Evolutionary conservation across 2,888 invertebrate genomes (phyloP).

Genomic region (Vanessa cardui): DNA sequence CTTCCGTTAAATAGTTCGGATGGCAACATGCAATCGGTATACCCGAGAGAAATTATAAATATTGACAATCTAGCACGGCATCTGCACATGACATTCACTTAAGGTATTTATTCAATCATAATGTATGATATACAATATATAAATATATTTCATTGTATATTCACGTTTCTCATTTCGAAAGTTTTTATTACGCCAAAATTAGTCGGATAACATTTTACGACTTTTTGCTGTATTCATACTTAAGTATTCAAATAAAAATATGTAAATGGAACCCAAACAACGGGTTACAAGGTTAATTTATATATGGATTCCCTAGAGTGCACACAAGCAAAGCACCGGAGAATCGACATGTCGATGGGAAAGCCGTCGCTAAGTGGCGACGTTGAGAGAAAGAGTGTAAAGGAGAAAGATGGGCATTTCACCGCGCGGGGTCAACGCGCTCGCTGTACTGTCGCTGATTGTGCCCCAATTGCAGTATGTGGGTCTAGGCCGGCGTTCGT

Average conservation of each 20-base stretch:
- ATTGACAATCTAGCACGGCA: slow-evolving; percentile 44
- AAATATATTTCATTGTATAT: not conserved
- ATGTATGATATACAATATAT: not conserved
- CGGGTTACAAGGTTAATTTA: not conserved
- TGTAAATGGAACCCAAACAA: not conserved
- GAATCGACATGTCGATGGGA: slow-evolving; percentile 55
- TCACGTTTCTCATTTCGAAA: not conserved
- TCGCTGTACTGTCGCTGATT: slow-evolving; percentile 81
- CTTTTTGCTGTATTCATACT: too few species aligned
- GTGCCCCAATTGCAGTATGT: slow-evolving; percentile 81
- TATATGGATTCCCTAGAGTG: not conserved
- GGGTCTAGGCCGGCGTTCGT: slow-evolving; percentile 84
- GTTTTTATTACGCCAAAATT: not conserved
- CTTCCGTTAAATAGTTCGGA: slow-evolving; percentile 76
- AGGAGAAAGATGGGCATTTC: slow-evolving; percentile 80
- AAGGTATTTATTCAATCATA: not conserved
- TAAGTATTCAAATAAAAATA: too few species aligned
- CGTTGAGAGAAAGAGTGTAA: slow-evolving; percentile 80
- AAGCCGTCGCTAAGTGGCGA: slow-evolving; percentile 62
- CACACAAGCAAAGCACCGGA: slow-evolving; percentile 33
- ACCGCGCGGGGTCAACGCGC: slow-evolving; percentile 80
- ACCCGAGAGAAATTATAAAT: slow-evolving; percentile 65
- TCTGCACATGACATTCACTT: slow-evolving; percentile 7
- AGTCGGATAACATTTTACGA: too few species aligned
- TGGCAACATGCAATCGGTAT: slow-evolving; percentile 71